Evolutionary conservation across 2,888 invertebrate genomes (phyloP).

Genomic region (Volucella inflata): DNA sequence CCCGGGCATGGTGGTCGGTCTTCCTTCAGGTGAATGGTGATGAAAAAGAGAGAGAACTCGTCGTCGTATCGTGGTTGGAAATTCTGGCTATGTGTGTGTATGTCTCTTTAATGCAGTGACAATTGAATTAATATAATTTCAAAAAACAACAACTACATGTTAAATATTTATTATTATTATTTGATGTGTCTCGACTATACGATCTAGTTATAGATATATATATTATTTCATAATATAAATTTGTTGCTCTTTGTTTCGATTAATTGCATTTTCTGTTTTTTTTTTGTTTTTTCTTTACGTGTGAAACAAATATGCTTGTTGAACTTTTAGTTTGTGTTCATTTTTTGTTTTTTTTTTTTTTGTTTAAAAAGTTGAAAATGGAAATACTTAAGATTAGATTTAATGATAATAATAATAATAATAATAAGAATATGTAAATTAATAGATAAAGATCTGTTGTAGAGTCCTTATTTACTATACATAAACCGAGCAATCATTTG

Average conservation of each 20-base stretch:
- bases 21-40: conserved; percentile 44
- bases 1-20: conserved; percentile 10
- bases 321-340: conserved; percentile 14
- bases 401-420: conserved; percentile 48
- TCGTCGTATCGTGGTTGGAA: conserved; percentile 2
- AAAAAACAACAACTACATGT: conserved; percentile 69
- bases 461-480: conserved; percentile 54
- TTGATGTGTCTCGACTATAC: conserved; percentile 41
- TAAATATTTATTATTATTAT: conserved; percentile 67
- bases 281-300: conserved; percentile 9
- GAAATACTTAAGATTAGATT: conserved; percentile 66
- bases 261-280: conserved; percentile 38
- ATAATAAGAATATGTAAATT: conserved; percentile 51
- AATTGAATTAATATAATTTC: conserved; percentile 53
- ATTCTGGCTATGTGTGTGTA: conserved; percentile 17
- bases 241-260: conserved; percentile 38
- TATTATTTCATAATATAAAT: conserved; percentile 63
- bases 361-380: conserved; percentile 40
- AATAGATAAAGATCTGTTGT: conserved; percentile 60
- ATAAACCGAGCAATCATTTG: conserved; percentile 53
- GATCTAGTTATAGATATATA: conserved; percentile 38
- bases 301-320: conserved; percentile 56
- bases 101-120: conserved; percentile 71
- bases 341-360: conserved; percentile 31
- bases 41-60: conserved; percentile 43